These are phyloP conservation scores for Hycleus cichorii DNA, from an alignment of 1,140 invertebrate genomes.

Conservation along the genomic window DNA sequence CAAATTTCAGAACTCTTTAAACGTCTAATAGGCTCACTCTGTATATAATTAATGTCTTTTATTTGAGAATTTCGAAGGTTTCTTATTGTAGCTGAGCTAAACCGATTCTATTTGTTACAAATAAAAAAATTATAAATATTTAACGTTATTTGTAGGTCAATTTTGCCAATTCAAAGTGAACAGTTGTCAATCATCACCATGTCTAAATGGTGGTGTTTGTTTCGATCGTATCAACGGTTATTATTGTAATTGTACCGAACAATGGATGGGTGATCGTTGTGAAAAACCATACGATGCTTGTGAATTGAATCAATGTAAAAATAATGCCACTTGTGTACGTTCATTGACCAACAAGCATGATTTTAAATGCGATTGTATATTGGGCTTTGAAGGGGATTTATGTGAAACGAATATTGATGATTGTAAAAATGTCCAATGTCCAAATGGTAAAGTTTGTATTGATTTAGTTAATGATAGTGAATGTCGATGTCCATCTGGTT, in stretches of 20 bases:
- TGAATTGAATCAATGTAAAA: slow-evolving; percentile 54
- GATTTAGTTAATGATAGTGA: slow-evolving; percentile 60
- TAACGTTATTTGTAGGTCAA: slow-evolving; percentile 43
- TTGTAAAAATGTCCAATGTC: slow-evolving; percentile 59
- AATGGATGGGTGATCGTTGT: slow-evolving; percentile 62
- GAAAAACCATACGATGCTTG: slow-evolving; percentile 64
- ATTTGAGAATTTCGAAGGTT: too few relatives aligned
- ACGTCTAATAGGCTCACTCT: too few relatives aligned
- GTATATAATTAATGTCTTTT: too few relatives aligned
- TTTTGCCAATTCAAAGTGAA: slow-evolving; percentile 58
- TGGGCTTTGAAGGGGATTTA: slow-evolving; percentile 61
- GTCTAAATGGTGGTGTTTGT: slow-evolving; percentile 65
- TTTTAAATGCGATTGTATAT: slow-evolving; percentile 50
- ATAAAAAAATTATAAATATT: background rate
- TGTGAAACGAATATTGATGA: slow-evolving; percentile 76
- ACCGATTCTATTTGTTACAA: too few relatives aligned
- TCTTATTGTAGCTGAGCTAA: too few relatives aligned
- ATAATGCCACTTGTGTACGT: slow-evolving; percentile 59
- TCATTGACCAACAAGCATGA: slow-evolving; percentile 42
- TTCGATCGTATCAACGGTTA: slow-evolving; percentile 53
- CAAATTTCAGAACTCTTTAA: too few relatives aligned
- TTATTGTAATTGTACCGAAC: slow-evolving; percentile 57
- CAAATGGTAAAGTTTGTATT: slow-evolving; percentile 55
- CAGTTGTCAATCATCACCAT: slow-evolving; percentile 59
- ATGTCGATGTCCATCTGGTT: slow-evolving; percentile 61